Base-by-base conservation (phyloP, 2,888 invertebrate genomes). In the Hirtodrosophila duncani region DNA sequence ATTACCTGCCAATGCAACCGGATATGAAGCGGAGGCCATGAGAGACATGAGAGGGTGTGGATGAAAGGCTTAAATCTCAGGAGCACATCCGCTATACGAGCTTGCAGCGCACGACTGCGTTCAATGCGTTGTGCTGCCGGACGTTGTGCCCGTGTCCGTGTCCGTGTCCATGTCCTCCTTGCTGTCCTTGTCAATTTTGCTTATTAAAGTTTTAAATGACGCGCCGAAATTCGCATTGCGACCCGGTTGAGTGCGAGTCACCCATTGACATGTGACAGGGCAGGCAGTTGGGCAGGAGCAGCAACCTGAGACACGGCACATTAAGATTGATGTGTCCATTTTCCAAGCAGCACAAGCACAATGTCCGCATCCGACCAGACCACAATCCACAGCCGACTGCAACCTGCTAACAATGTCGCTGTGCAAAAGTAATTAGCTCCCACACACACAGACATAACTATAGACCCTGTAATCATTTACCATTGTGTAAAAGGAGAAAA, bases 1-100 rank as follows among this genome's bases (percentile, higher is more conserved):
- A 74, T 74, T 74, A 74, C 80, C 72, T 74, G 81, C 65, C 78
- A 80, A 77, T 74, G 72, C 80, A 74, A 74, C 72, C 72, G 72
- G 72, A 74, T 74, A 74, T 74, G 63, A 38, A 50, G n/a, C n/a
- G n/a, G n/a, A n/a, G n/a, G n/a, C n/a, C n/a, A n/a, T n/a, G n/a
- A 56, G 56, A 49, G 56, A 49, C 57, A 56, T 56, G 48, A 56
- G 55, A 56, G 55, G 27, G 52, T 52, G 63, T 52, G 53, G 49
- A 30, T 42, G 33, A 43, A 53, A 60, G 70, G 72, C 78, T 74
- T 74, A 78, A 78, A 74, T 74, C 74, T 74, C 70, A 63, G 74
- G 70, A 65, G 74, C 53, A 72, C 72, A 78, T 72, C 72, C 72
- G 74, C 59, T 74, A 57, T 77, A 72, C 74, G 78, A 72, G 64